These are phyloP conservation scores for Drosophila macrospina DNA, from an alignment of 2,888 invertebrate species.

Conservation along the genomic window DNA sequence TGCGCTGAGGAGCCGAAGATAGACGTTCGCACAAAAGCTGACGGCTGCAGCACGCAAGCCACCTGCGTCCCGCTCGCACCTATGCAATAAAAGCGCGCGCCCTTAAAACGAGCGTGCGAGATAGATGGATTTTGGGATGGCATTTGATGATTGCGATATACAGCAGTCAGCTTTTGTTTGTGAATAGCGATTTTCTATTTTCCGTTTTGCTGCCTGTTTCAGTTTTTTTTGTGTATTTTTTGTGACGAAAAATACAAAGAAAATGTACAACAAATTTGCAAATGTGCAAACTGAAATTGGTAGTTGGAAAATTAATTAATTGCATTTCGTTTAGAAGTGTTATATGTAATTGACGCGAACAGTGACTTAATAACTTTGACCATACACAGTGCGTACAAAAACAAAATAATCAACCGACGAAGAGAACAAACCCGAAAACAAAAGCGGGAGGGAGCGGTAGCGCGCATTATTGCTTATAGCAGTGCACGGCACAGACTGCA, in stretches of 20 bases:
- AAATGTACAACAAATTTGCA: slow-evolving; percentile 60
- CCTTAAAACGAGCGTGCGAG: slow-evolving; percentile 75
- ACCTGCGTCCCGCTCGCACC: slow-evolving; percentile 74
- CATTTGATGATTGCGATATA: slow-evolving; percentile 57
- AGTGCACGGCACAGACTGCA: slow-evolving; percentile 76
- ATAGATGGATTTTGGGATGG: slow-evolving; percentile 63
- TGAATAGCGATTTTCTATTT: slow-evolving; percentile 70
- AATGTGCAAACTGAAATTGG: slow-evolving; percentile 45
- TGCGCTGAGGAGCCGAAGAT: slow-evolving; percentile 47
- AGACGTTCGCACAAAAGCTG: slow-evolving; percentile 65
- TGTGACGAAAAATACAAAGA: slow-evolving; percentile 74
- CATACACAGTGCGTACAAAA: slow-evolving; percentile 64
- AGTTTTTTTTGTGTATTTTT: slow-evolving; percentile 76
- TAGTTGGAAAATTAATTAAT: slow-evolving; percentile 15
- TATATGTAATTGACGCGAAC: slow-evolving; percentile 10
- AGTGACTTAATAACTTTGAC: slow-evolving; percentile 33
- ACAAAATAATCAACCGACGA: slow-evolving; percentile 51
- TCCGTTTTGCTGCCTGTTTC: slow-evolving; percentile 60
- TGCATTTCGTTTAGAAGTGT: slow-evolving; percentile 34
- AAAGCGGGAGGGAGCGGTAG: slow-evolving; percentile 31
- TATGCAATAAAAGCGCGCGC: slow-evolving; percentile 64
- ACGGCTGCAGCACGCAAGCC: slow-evolving; percentile 60
- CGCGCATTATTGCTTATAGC: slow-evolving; percentile 67
- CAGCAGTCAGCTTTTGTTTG: slow-evolving; percentile 56
- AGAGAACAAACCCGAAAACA: slow-evolving; percentile 43